Percentiles rank a stretch among this genome's conserved stretches.
These are phyloP conservation scores for Pungitius pungitius DNA, from an alignment of 2,113 vertebrate genomes.

Conservation along the genomic window DNA sequence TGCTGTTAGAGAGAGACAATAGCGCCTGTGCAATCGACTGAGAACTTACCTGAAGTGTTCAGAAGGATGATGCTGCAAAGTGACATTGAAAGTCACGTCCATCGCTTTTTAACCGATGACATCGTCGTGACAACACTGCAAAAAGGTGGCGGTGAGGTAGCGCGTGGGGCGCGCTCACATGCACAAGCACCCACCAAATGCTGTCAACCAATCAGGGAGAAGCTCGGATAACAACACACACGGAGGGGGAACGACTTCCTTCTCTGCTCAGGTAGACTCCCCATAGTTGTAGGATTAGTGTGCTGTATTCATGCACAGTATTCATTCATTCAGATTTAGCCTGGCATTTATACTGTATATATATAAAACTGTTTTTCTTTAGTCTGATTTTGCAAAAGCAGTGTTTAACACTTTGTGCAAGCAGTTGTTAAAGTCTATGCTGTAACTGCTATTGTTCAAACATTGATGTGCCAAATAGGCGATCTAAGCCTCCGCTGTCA, in stretches of 20 bases:
- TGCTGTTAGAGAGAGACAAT: not conserved
- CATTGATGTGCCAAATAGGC: conserved; percentile 1
- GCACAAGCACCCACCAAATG: too few species aligned
- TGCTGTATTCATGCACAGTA: not conserved
- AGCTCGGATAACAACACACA: too few species aligned
- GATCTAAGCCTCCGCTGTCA: not conserved
- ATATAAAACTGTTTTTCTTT: not conserved
- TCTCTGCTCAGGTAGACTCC: not conserved
- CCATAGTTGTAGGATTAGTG: not conserved
- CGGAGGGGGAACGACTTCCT: not conserved
- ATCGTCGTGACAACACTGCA: too few species aligned
- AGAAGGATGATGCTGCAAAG: not conserved
- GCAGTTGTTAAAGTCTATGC: not conserved
- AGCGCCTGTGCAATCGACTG: not conserved
- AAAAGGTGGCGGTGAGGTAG: too few species aligned
- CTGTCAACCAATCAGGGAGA: too few species aligned
- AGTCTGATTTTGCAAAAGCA: not conserved
- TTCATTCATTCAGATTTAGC: not conserved
- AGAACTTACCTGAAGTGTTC: not conserved
- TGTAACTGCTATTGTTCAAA: conserved; percentile 36
- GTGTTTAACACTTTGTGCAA: not conserved
- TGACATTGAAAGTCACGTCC: not conserved
- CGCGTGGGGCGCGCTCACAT: too few species aligned
- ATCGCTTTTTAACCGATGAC: too few species aligned
- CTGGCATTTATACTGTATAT: not conserved